These are phyloP conservation scores for Ispidina picta DNA, from an alignment of 2,797 vertebrate genomes.

Conservation along the genomic window DNA sequence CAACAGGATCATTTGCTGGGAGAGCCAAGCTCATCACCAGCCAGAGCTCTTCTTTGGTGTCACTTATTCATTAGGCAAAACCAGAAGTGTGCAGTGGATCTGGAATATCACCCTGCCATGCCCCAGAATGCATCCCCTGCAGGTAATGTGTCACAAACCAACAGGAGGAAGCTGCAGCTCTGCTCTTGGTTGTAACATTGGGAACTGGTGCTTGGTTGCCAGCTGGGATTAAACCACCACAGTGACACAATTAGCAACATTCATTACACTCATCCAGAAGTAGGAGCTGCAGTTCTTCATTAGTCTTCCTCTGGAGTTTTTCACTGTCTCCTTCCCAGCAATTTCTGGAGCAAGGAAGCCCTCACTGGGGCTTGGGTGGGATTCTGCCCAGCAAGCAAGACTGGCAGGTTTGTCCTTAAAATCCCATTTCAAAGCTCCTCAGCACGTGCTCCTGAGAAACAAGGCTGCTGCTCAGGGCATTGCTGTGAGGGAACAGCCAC, in stretches of 20 bases:
- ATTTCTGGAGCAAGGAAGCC: neutral
- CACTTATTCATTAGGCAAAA: neutral
- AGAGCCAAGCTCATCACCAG: constrained; percentile 14
- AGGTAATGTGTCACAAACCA: neutral
- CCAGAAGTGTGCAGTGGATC: neutral
- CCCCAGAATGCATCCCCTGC: neutral
- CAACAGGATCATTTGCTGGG: constrained; percentile 28
- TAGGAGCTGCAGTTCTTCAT: neutral
- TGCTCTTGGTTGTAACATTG: neutral
- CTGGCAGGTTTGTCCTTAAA: neutral
- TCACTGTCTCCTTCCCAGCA: neutral
- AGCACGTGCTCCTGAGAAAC: neutral
- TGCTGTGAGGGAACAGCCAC: neutral
- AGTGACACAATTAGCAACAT: neutral
- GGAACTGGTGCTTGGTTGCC: neutral
- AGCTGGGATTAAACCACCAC: neutral
- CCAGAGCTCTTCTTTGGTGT: constrained; percentile 6
- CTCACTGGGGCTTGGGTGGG: neutral
- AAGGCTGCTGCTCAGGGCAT: neutral
- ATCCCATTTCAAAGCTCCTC: neutral
- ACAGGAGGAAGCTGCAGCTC: neutral
- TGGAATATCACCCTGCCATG: constrained; percentile 1
- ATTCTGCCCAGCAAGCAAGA: neutral
- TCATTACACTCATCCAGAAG: neutral
- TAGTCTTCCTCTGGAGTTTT: neutral